Evolutionary conservation across 2,797 vertebrate species (phyloP).

Genomic region (Salarias fasciatus): DNA sequence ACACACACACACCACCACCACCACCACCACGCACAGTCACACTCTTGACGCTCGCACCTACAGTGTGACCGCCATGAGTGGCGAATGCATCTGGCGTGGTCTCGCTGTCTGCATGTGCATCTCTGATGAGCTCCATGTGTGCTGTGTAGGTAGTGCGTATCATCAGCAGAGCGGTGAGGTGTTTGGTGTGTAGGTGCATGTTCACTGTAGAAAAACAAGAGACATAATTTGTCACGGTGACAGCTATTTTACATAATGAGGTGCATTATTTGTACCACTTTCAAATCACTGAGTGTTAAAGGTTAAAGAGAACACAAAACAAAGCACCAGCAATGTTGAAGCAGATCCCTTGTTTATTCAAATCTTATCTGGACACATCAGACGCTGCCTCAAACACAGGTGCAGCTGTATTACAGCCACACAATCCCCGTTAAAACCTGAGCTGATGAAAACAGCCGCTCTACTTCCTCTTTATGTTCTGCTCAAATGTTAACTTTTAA

Average conservation of each 20-base stretch:
- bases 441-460: background rate
- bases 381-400: conserved; percentile 11
- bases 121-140: conserved; percentile 8
- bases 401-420: conserved; percentile 2
- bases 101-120: conserved; percentile 28
- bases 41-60: conserved; percentile 21
- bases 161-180: conserved; percentile 13
- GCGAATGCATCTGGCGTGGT: conserved; percentile 27
- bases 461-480: background rate
- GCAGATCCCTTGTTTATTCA: conserved; percentile 16
- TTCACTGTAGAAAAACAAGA: conserved; percentile 18
- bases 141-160: conserved; percentile 12
- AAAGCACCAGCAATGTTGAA: conserved; percentile 4
- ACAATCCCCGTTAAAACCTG: conserved; percentile 2
- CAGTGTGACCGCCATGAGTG: conserved; percentile 29
- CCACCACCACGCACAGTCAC: conserved; percentile 6
- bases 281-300: conserved; percentile 22
- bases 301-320: conserved; percentile 14
- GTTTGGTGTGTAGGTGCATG: conserved; percentile 1
- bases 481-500: background rate
- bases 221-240: conserved; percentile 11
- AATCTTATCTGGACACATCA: conserved; percentile 2
- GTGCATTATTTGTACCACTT: conserved; percentile 1
- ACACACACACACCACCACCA: conserved; percentile 5
- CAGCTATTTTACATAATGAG: conserved; percentile 42